phyloP scores from a whole-genome alignment of 1,140 invertebrate species.

The Drosophila ambigua region DNA sequence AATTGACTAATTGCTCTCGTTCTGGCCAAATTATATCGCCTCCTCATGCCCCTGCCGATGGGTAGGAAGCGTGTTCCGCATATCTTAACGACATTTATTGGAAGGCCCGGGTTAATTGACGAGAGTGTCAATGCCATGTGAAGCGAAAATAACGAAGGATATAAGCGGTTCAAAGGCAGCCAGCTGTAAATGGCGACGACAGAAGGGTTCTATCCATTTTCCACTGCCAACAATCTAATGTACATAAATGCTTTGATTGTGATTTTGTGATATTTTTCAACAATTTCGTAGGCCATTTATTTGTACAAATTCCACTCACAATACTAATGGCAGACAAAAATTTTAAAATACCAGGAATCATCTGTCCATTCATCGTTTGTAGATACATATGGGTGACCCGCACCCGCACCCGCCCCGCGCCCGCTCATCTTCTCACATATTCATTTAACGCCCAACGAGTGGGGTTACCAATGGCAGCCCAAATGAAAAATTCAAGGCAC shows the following conservation, averaged over 20 bases:
- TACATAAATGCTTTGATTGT: slow-evolving; percentile 3
- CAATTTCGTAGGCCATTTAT: slow-evolving; percentile 37
- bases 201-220: neutral
- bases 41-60: slow-evolving; percentile 6
- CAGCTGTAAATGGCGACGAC: slow-evolving; percentile 25
- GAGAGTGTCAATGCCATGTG: slow-evolving; percentile 27
- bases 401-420: no score
- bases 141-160: slow-evolving; percentile 24
- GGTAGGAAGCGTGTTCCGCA: slow-evolving; percentile 24
- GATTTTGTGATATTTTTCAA: slow-evolving; percentile 23
- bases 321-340: slow-evolving; percentile 25
- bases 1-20: slow-evolving; percentile 66
- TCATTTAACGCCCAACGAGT: no score
- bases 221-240: neutral
- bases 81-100: slow-evolving; percentile 37
- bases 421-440: no score
- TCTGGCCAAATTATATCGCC: slow-evolving; percentile 38
- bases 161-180: slow-evolving; percentile 2
- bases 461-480: slow-evolving; percentile 27
- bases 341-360: slow-evolving; percentile 22
- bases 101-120: slow-evolving; percentile 23
- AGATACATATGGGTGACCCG: slow-evolving; percentile 10
- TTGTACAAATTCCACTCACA: slow-evolving; percentile 23
- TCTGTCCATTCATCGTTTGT: no score
- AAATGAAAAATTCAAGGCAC: slow-evolving; percentile 22